A percentile compares a stretch with the other conserved stretches of the same genome.
phyloP scores from a whole-genome alignment of 2,113 vertebrate genomes.

The Catharus bicknelli region DNA sequence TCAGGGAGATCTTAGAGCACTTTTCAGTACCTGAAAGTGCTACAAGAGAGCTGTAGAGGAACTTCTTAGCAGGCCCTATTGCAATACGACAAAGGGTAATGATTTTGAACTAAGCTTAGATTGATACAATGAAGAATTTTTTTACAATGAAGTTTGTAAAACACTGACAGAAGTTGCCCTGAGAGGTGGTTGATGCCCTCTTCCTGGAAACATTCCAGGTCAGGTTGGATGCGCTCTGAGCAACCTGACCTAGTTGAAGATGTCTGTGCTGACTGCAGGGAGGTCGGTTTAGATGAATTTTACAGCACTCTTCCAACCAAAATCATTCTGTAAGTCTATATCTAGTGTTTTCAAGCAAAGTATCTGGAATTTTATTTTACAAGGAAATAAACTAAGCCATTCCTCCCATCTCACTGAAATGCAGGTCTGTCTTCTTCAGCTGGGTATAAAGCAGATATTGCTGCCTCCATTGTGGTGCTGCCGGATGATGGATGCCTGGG shows the following conservation, averaged over 20 bases:
- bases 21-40: not conserved
- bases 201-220: not conserved
- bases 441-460: not conserved
- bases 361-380: not conserved
- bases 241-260: not conserved
- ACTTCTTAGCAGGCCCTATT: not conserved
- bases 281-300: not conserved
- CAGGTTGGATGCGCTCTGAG: not conserved
- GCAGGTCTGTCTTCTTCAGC: not conserved
- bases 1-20: not conserved
- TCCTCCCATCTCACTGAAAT: not conserved
- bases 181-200: not conserved
- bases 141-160: not conserved
- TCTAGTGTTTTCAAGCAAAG: not conserved
- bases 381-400: not conserved
- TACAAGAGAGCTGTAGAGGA: not conserved
- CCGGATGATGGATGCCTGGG: not conserved
- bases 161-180: not conserved
- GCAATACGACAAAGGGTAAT: accelerated
- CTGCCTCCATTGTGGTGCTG: not conserved
- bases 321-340: not conserved
- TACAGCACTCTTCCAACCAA: not conserved
- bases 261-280: not conserved
- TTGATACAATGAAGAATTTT: not conserved
- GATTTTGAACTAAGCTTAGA: not conserved